These are phyloP conservation scores for Murina feae DNA, from an alignment of 2,113 vertebrate genomes.

Conservation along the genomic window DNA sequence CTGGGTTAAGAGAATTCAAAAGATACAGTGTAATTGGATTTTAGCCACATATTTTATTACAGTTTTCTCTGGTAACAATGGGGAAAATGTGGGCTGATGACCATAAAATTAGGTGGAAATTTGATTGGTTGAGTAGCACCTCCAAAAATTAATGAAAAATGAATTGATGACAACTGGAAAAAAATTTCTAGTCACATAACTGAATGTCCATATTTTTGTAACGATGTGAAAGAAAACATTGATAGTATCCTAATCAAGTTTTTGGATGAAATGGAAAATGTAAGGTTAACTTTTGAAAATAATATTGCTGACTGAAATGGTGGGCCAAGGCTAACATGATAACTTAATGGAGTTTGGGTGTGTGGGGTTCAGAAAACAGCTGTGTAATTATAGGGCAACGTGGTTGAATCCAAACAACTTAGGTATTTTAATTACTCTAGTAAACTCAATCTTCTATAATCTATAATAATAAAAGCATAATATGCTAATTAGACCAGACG, in stretches of 20 bases:
- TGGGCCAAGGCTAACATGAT: background rate
- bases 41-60: background rate
- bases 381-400: background rate
- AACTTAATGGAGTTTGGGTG: background rate
- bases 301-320: background rate
- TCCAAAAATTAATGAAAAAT: background rate
- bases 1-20: background rate
- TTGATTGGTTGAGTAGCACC: background rate
- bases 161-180: background rate
- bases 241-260: background rate
- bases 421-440: conserved; percentile 40
- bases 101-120: background rate
- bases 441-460: background rate
- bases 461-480: too few species aligned
- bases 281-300: background rate
- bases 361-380: background rate
- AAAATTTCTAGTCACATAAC: background rate
- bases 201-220: background rate
- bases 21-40: background rate
- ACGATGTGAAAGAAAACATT: background rate
- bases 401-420: background rate
- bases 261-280: conserved; percentile 12
- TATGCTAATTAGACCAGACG: too few species aligned
- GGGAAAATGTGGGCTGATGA: background rate
- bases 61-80: background rate